Evolutionary conservation across 1,140 invertebrate species (phyloP).

Genomic region (Theocolax elegans): DNA sequence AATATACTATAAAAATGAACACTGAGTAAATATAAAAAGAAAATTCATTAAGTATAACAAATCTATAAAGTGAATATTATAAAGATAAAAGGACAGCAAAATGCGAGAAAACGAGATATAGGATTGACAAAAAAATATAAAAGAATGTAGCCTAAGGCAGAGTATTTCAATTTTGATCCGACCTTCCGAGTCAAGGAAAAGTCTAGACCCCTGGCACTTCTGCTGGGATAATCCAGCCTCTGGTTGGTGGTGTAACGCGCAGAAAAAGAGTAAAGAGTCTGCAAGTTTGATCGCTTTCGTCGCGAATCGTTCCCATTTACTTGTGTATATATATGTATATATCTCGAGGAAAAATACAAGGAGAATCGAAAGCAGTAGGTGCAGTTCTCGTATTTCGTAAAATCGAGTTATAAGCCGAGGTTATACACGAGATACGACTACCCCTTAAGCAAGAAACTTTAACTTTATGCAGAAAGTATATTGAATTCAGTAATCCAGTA

Average conservation of each 20-base stretch:
- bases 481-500: too few species aligned
- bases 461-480: too few species aligned
- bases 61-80: not conserved
- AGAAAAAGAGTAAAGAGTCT: not conserved
- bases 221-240: constrained; percentile 11
- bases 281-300: constrained; percentile 22
- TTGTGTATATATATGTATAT: not conserved
- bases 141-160: constrained; percentile 10
- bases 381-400: not conserved
- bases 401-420: constrained; percentile 10
- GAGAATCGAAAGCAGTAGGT: constrained; percentile 1
- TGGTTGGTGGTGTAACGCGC: not conserved
- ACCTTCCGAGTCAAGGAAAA: not conserved
- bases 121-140: not conserved
- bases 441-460: not conserved
- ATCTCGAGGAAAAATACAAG: constrained; percentile 3
- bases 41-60: not conserved
- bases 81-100: not conserved
- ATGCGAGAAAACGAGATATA: too few species aligned
- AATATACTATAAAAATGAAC: not conserved
- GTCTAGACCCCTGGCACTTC: not conserved
- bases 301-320: not conserved
- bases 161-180: constrained; percentile 30
- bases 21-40: not conserved
- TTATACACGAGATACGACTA: not conserved